Percentiles rank a stretch among this genome's conserved stretches.
Evolutionary conservation across 1,140 invertebrate species (phyloP).

Genomic region (Tenebrio molitor): DNA sequence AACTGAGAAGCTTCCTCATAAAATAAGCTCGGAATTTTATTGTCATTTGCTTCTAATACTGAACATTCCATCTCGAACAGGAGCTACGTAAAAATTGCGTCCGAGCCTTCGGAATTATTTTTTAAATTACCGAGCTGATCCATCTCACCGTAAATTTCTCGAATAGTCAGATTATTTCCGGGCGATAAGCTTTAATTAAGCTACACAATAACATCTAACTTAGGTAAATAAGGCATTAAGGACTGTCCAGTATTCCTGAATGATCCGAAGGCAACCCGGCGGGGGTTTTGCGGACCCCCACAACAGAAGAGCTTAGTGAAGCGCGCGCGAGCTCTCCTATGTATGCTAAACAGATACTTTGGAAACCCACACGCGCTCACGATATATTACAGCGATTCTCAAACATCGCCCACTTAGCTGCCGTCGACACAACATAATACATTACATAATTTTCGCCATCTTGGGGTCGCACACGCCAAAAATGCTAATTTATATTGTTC

Average conservation of each 20-base stretch:
- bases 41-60: not conserved
- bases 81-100: not conserved
- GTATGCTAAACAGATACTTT: conserved; percentile 48
- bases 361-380: conserved; percentile 44
- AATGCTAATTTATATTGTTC: conserved; percentile 1
- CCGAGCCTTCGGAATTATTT: not conserved
- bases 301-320: conserved; percentile 45
- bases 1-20: no score
- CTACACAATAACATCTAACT: conserved; percentile 41
- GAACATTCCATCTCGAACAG: not conserved
- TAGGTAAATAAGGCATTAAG: conserved; percentile 36
- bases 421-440: conserved; percentile 32
- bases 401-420: conserved; percentile 37
- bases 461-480: not conserved
- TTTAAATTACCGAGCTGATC: not conserved
- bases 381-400: conserved; percentile 45
- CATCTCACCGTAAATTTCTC: conserved; percentile 6
- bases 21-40: conserved; percentile 6
- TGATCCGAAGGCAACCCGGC: conserved; percentile 28
- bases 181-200: conserved; percentile 41
- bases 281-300: conserved; percentile 37
- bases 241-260: conserved; percentile 30
- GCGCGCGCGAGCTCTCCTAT: conserved; percentile 46
- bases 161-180: conserved; percentile 42
- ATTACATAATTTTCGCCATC: conserved; percentile 32